These are phyloP conservation scores for Oncorhynchus nerka DNA, from an alignment of 2,113 vertebrate species.

Conservation along the genomic window DNA sequence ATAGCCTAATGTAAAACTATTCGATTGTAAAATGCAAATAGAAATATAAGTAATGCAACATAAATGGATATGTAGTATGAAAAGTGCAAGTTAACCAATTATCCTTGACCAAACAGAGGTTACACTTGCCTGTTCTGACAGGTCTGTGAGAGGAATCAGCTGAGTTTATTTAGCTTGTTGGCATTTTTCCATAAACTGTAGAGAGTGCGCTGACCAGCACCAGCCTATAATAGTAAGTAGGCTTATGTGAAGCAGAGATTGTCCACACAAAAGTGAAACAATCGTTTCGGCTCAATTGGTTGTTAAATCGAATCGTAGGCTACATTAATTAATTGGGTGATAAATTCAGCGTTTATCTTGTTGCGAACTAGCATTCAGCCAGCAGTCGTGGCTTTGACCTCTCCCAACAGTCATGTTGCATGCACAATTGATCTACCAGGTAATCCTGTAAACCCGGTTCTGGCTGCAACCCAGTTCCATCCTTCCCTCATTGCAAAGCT, in stretches of 20 bases:
- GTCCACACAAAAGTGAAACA: background rate
- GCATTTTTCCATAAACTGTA: too few relatives aligned
- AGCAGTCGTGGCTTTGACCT: slow-evolving; percentile 44
- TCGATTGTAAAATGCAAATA: slow-evolving; percentile 1
- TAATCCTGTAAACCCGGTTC: background rate
- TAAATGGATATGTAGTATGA: slow-evolving; percentile 8
- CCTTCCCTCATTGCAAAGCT: background rate
- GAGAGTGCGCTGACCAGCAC: too few relatives aligned
- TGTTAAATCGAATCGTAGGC: background rate
- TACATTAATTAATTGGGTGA: background rate
- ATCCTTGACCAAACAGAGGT: background rate
- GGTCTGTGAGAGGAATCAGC: too few relatives aligned
- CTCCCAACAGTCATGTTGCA: slow-evolving; percentile 25
- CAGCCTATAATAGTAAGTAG: too few relatives aligned
- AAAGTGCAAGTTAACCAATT: background rate
- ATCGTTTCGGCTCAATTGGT: background rate
- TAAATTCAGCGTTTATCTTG: background rate
- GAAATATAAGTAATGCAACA: too few relatives aligned
- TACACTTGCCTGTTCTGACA: too few relatives aligned
- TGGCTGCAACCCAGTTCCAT: background rate
- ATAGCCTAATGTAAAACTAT: slow-evolving; percentile 4
- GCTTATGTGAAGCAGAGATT: too few relatives aligned
- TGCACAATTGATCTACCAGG: background rate
- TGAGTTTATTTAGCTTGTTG: too few relatives aligned
- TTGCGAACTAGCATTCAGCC: background rate